Conservation (phyloP, 2,888 invertebrate species). For the Scelioninae gen. 1 region DNA sequence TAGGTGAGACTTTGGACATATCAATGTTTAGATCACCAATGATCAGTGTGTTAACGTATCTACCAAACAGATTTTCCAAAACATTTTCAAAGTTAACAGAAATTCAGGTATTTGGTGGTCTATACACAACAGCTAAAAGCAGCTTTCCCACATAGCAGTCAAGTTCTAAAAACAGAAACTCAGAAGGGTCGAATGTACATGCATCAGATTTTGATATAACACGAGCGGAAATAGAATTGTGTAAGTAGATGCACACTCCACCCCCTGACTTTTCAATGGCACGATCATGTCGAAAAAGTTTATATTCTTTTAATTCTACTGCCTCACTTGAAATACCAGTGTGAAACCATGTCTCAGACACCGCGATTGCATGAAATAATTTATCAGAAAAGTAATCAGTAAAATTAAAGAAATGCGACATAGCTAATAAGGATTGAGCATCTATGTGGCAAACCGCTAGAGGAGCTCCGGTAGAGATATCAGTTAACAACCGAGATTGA, state of each 20-base stretch:
- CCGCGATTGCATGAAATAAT: background rate
- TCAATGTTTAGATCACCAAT: slow-evolving; percentile 38
- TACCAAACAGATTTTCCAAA: background rate
- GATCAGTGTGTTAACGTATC: background rate
- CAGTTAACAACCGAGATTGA: too few relatives aligned
- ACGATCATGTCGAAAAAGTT: background rate
- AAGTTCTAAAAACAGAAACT: background rate
- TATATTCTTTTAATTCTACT: background rate
- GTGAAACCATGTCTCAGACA: slow-evolving; percentile 22
- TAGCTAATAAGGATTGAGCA: too few relatives aligned
- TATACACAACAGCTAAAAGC: background rate
- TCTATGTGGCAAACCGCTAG: too few relatives aligned
- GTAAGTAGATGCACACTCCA: background rate
- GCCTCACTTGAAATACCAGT: background rate
- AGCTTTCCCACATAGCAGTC: background rate
- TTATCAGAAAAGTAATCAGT: background rate
- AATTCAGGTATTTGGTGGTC: slow-evolving; percentile 8
- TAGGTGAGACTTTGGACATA: background rate
- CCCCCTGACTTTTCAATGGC: background rate
- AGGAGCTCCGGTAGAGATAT: too few relatives aligned
- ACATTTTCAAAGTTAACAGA: background rate
- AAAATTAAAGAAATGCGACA: background rate
- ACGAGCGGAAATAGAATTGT: background rate
- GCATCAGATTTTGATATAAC: background rate
- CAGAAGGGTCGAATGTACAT: background rate